These are phyloP conservation scores for Menidia menidia DNA, from an alignment of 2,797 vertebrate genomes.

Conservation along the genomic window DNA sequence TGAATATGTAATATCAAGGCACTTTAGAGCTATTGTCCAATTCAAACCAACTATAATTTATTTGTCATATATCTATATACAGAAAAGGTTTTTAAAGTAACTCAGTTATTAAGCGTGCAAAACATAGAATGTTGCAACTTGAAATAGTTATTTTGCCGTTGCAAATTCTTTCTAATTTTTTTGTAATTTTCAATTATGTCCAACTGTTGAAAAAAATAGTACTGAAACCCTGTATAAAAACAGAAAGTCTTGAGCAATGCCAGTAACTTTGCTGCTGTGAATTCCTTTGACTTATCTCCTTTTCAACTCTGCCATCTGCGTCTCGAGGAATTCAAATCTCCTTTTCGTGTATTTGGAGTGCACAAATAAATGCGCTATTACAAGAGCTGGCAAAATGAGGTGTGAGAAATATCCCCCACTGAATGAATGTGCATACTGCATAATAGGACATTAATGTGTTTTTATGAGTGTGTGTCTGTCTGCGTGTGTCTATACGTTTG, in stretches of 20 bases:
- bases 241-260: too few relatives aligned
- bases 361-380: constrained; percentile 58
- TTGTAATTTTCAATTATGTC: background rate
- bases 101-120: too few relatives aligned
- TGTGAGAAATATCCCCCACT: constrained; percentile 57
- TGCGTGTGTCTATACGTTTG: constrained; percentile 47
- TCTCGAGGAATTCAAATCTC: constrained; percentile 16
- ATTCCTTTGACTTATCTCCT: background rate
- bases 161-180: too few relatives aligned
- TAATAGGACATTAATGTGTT: constrained; percentile 61
- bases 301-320: background rate
- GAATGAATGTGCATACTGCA: constrained; percentile 46
- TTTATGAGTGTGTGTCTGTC: constrained; percentile 50
- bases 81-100: too few relatives aligned
- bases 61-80: too few relatives aligned
- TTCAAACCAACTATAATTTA: too few relatives aligned
- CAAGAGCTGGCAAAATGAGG: constrained; percentile 48
- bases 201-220: too few relatives aligned
- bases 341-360: constrained; percentile 40
- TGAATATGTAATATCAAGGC: too few relatives aligned
- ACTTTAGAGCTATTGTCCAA: too few relatives aligned
- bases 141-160: too few relatives aligned
- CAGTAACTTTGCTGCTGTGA: background rate
- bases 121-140: too few relatives aligned
- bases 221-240: too few relatives aligned